These are phyloP conservation scores for Gallinago stenura DNA, from an alignment of 2,797 vertebrate genomes.

Conservation along the genomic window DNA sequence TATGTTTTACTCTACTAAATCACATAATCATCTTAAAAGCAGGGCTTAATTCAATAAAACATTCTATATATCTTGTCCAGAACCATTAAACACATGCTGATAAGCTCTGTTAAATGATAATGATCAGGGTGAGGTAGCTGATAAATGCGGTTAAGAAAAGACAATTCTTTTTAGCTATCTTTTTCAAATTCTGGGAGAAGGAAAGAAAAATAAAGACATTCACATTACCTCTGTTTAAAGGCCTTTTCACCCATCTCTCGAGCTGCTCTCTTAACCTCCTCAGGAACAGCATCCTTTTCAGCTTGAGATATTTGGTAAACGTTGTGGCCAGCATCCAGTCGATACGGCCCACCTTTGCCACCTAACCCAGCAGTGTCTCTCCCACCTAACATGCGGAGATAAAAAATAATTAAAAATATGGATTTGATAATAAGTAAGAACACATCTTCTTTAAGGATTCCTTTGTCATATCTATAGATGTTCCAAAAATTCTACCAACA, in stretches of 20 bases:
- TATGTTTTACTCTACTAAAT: neutral
- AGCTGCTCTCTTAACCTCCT: conserved; percentile 91
- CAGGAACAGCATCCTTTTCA: conserved; percentile 94
- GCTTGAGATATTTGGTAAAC: conserved; percentile 93
- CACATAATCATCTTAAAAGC: neutral
- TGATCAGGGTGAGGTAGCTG: neutral
- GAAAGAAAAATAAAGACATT: neutral
- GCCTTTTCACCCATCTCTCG: conserved; percentile 94
- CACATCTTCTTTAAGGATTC: neutral
- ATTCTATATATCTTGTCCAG: neutral
- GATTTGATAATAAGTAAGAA: neutral
- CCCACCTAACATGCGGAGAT: conserved; percentile 82
- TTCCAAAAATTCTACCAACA: neutral
- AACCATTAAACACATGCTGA: neutral
- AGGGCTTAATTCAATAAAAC: neutral
- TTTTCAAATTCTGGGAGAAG: neutral
- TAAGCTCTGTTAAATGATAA: neutral
- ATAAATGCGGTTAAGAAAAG: neutral
- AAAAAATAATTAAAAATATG: neutral
- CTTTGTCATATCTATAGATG: neutral
- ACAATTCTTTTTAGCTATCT: neutral
- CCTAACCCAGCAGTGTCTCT: conserved; percentile 96
- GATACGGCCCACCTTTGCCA: conserved; percentile 94
- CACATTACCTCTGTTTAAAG: conserved; percentile 87
- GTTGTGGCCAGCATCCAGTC: conserved; percentile 91